Conservation (phyloP, 1,140 invertebrate genomes). For the Drosophila elegans region DNA sequence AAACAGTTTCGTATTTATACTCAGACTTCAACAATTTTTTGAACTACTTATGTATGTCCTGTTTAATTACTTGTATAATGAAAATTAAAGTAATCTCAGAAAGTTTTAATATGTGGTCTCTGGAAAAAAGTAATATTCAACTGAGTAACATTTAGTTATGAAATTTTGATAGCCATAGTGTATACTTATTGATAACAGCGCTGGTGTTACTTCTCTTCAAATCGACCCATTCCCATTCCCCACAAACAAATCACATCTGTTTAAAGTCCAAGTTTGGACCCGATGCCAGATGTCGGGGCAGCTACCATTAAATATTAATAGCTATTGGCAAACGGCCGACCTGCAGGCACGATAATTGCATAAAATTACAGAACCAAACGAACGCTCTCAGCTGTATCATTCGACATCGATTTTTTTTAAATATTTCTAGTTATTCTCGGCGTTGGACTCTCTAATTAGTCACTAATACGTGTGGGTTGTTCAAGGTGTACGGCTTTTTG, state of each 20-base stretch:
- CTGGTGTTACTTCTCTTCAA: not conserved
- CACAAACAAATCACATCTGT: constrained; percentile 9
- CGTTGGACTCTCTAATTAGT: constrained; percentile 65
- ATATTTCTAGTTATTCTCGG: constrained; percentile 15
- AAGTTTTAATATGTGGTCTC: too few species aligned
- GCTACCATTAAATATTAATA: constrained; percentile 52
- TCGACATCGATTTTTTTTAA: constrained; percentile 20
- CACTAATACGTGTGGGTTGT: constrained; percentile 53
- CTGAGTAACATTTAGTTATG: not conserved
- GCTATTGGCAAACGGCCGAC: constrained; percentile 30
- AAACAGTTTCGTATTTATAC: not conserved
- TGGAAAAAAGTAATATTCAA: too few species aligned
- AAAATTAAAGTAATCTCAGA: too few species aligned
- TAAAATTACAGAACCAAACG: constrained; percentile 42
- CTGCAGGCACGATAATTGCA: constrained; percentile 44
- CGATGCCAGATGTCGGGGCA: constrained; percentile 40
- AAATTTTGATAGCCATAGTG: not conserved
- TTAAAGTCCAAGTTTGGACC: constrained; percentile 34
- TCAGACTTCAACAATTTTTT: too few species aligned
- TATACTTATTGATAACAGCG: constrained; percentile 19
- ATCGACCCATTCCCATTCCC: not conserved
- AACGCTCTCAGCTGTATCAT: constrained; percentile 18
- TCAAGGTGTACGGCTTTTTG: constrained; percentile 44
- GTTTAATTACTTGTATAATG: too few species aligned
- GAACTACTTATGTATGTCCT: too few species aligned